Evolutionary conservation across 1,140 invertebrate species (phyloP).

Genomic region (Drosophila nigrodunni): DNA sequence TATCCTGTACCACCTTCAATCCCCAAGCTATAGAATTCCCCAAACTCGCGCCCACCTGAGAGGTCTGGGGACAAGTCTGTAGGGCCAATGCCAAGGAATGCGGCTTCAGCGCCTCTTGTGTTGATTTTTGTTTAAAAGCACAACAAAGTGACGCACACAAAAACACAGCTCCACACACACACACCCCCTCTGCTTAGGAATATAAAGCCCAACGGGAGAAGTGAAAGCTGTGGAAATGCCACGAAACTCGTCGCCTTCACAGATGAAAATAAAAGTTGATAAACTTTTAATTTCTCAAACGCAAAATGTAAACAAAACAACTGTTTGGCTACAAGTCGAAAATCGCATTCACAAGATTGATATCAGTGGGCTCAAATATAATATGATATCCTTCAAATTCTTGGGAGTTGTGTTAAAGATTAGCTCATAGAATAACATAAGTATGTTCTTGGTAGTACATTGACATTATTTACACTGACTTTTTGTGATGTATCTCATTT

Average conservation of each 20-base stretch:
- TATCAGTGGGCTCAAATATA: neutral
- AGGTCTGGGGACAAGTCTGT: conserved; percentile 28
- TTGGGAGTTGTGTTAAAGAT: too few relatives aligned
- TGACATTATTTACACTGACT: too few relatives aligned
- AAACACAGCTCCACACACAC: neutral
- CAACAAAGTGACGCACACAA: conserved; percentile 34
- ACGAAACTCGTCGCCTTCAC: neutral
- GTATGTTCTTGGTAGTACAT: too few relatives aligned
- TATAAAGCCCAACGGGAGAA: conserved; percentile 28
- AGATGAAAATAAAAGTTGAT: conserved; percentile 17
- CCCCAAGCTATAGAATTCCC: neutral
- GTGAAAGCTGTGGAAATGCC: neutral
- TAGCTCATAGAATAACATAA: too few relatives aligned
- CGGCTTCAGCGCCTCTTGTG: conserved; percentile 37
- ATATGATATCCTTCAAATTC: neutral
- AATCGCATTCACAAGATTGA: neutral
- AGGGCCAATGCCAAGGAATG: conserved; percentile 42
- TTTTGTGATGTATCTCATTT: too few relatives aligned
- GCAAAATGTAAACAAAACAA: conserved; percentile 24
- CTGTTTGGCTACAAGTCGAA: neutral
- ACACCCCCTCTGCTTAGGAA: neutral
- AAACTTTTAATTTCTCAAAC: conserved; percentile 41
- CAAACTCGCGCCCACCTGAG: neutral
- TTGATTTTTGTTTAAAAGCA: conserved; percentile 53
- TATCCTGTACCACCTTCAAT: neutral